phyloP scores from a whole-genome alignment of 2,113 vertebrate species.

The Ictidomys tridecemlineatus region DNA sequence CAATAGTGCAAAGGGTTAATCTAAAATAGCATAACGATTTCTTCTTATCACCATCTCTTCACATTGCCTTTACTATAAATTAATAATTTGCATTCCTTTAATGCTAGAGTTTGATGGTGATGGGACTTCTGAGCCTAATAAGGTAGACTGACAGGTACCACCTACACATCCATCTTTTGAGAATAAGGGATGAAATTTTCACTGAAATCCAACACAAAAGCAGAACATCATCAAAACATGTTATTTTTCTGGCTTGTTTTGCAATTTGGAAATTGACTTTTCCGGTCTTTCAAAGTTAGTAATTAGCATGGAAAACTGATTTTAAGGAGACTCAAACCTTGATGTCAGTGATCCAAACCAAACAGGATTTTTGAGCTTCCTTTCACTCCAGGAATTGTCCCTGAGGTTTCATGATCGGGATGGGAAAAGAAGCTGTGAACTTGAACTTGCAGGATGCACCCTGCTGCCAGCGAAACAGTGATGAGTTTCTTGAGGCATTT shows the following conservation, averaged over 20 bases:
- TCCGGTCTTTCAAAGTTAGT: slow-evolving; percentile 25
- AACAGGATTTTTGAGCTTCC: neutral
- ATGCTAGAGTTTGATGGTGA: neutral
- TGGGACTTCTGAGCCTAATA: neutral
- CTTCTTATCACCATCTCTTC: slow-evolving; percentile 43
- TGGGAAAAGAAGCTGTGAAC: neutral
- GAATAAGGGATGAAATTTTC: neutral
- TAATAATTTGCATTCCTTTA: neutral
- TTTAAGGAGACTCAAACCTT: neutral
- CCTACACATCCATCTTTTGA: neutral
- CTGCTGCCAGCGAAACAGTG: neutral
- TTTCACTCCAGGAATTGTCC: neutral
- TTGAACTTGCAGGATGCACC: neutral
- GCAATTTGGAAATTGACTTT: slow-evolving; percentile 49
- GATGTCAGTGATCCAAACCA: neutral
- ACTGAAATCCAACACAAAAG: slow-evolving; percentile 1
- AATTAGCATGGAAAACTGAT: neutral
- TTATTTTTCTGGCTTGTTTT: neutral
- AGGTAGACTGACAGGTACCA: neutral
- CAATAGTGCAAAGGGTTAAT: neutral
- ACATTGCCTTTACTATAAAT: slow-evolving; percentile 36
- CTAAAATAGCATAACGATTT: neutral
- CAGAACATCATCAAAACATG: neutral
- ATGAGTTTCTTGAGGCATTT: slow-evolving; percentile 1
- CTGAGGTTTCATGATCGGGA: neutral